Conservation (phyloP, 2,113 vertebrate species). For the Aegithalos caudatus region DNA sequence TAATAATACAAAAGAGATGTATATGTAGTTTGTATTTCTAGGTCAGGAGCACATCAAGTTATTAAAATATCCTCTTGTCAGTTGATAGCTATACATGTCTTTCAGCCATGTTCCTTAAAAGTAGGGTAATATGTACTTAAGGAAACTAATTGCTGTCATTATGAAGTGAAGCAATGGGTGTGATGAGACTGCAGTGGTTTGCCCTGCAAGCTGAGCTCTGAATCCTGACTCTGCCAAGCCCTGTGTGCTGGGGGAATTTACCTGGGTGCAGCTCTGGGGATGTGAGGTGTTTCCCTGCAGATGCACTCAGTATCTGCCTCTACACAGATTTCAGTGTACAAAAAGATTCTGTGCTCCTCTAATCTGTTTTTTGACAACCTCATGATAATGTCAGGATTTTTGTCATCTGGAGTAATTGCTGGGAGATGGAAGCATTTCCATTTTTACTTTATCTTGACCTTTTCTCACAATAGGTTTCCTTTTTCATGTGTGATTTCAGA, state of each 20-base stretch:
- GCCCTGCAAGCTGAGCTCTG: background rate
- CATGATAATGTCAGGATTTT: background rate
- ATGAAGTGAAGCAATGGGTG: background rate
- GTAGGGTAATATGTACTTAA: conserved; percentile 36
- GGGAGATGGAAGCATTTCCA: background rate
- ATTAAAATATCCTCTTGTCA: conserved; percentile 40
- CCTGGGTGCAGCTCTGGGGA: accelerated
- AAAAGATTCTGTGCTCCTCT: background rate
- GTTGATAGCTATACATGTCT: background rate
- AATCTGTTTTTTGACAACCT: background rate
- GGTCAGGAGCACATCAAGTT: conserved; percentile 8
- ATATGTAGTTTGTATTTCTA: conserved; percentile 3
- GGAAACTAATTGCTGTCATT: background rate
- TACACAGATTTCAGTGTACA: accelerated
- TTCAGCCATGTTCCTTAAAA: conserved; percentile 15
- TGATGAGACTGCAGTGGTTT: background rate
- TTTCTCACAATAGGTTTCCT: background rate
- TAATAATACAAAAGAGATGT: background rate
- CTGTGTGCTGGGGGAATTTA: too few species aligned
- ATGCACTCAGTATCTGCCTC: accelerated
- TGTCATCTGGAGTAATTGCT: background rate
- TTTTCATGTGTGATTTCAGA: background rate
- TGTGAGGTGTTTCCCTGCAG: background rate
- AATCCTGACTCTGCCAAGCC: background rate
- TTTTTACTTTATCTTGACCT: background rate